Conservation (phyloP, 2,113 vertebrate species). For the Plecotus auritus region DNA sequence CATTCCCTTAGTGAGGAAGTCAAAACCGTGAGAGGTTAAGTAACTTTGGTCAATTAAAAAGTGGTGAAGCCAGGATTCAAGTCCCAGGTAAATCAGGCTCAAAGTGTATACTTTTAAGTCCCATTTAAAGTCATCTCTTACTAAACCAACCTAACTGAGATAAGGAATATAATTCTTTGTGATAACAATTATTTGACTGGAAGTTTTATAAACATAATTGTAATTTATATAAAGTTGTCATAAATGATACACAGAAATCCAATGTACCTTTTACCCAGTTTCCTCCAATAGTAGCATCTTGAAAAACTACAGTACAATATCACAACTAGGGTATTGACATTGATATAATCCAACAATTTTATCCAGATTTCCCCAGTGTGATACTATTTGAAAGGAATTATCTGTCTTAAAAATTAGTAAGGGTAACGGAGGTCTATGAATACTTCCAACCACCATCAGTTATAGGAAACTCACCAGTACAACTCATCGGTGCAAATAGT, state of each 20-base stretch:
- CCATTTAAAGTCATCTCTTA: background rate
- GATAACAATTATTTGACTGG: background rate
- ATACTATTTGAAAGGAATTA: background rate
- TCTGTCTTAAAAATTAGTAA: slow-evolving; percentile 24
- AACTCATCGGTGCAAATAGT: background rate
- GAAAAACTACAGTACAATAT: background rate
- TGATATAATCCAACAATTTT: background rate
- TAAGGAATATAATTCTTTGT: background rate
- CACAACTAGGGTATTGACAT: background rate
- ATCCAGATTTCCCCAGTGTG: background rate
- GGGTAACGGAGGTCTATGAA: background rate
- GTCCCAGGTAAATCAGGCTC: background rate
- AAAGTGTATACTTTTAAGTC: slow-evolving; percentile 5
- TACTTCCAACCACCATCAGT: background rate
- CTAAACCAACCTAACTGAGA: background rate
- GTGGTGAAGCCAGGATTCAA: background rate
- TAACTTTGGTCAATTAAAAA: slow-evolving; percentile 17
- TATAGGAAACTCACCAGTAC: background rate
- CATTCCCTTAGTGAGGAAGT: background rate
- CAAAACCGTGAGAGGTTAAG: background rate
- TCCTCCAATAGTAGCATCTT: background rate
- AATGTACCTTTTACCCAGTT: background rate
- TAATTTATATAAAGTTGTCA: background rate
- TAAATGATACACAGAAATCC: background rate
- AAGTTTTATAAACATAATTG: background rate